Evolutionary conservation across 2,888 invertebrate species (phyloP), one percentile per base, ranked within the genome.

Genomic region (Steinernema carpocapsae): DNA sequence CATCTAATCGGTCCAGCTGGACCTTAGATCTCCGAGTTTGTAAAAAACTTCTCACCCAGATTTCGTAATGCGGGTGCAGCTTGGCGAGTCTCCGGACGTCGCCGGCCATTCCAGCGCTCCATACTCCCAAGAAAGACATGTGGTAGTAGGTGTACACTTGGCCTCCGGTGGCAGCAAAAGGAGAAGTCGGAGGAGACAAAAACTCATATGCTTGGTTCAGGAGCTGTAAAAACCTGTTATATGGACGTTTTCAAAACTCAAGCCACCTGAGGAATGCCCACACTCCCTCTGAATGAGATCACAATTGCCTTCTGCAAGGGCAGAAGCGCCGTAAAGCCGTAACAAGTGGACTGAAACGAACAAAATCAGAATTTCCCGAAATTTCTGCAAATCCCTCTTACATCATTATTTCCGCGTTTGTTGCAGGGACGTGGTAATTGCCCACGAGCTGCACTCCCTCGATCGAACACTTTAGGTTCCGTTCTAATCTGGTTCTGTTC

Each of bases 271-370:
- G 64, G 64, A n/a, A 64, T 64, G 29, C 64, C 64, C 32, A 64
- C 64, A 29, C 64, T 64, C 7, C 64, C 64, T 17, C 64, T 22
- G 64, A 64, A 64, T 1, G 64, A 64, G 32, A 64, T 64, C 32
- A 64, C 37, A n/a, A 64, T 64, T 7, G 64, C 64, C 64, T 64
- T 64, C 37, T 64, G 64, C 64, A 32, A 29, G 64, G 64, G 64
- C 6, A 64, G 1, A 1, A 64, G 17, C 26, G 64, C 64, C 4
- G 64, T 64, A n/a, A 64, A 64, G 4, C 64, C 64, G 64, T 26
- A 64, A n/a, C 64, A 64, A 17, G 64, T 64, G 64, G 64, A 64
- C 64, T 64, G 64, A 64, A 64, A 64, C 14, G 2, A 17, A 14
- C 3, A n/a, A 2, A 2, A 17, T 48, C 4, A 48, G 48, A 10